phyloP scores from a whole-genome alignment of 2,797 vertebrate species.

The Cichlasoma orientale region DNA sequence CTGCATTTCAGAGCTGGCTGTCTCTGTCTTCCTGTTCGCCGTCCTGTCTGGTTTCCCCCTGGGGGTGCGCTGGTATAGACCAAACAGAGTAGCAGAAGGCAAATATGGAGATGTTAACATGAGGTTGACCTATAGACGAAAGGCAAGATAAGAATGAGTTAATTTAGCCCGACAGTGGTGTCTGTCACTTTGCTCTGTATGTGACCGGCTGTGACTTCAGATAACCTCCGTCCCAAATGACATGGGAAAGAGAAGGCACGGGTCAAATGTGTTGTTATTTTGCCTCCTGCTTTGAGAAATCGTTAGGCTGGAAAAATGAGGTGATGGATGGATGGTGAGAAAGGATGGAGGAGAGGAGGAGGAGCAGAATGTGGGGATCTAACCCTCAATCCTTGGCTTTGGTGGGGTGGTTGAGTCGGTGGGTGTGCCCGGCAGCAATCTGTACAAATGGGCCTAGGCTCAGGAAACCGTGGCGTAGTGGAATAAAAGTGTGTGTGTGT shows the following conservation, averaged over 20 bases:
- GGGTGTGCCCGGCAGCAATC: constrained; percentile 64
- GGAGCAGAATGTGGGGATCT: constrained; percentile 29
- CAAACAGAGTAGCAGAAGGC: constrained; percentile 18
- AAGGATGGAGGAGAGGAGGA: constrained; percentile 9
- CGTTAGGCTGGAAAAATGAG: constrained; percentile 7
- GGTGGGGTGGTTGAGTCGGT: constrained; percentile 44
- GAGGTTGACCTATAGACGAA: constrained; percentile 19
- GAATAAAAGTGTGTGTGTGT: constrained; percentile 72
- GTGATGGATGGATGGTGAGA: constrained; percentile 21
- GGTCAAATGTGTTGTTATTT: constrained; percentile 19
- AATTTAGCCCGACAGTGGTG: constrained; percentile 17
- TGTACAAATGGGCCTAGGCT: constrained; percentile 63
- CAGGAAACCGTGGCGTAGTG: constrained; percentile 80
- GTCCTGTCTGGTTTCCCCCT: constrained; percentile 35
- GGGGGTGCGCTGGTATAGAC: constrained; percentile 14
- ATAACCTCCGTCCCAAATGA: constrained; percentile 29
- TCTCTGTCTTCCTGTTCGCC: constrained; percentile 35
- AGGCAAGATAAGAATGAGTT: constrained; percentile 37
- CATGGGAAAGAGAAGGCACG: constrained; percentile 19
- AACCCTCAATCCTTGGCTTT: constrained; percentile 40
- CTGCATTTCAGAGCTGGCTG: constrained; percentile 33
- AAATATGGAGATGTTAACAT: constrained; percentile 22
- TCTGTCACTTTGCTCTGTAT: constrained; percentile 14
- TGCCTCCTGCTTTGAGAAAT: constrained; percentile 12
- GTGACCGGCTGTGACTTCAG: constrained; percentile 31